phyloP scores from a whole-genome alignment of 2,113 vertebrate genomes.

The Australoheros scitulus region DNA sequence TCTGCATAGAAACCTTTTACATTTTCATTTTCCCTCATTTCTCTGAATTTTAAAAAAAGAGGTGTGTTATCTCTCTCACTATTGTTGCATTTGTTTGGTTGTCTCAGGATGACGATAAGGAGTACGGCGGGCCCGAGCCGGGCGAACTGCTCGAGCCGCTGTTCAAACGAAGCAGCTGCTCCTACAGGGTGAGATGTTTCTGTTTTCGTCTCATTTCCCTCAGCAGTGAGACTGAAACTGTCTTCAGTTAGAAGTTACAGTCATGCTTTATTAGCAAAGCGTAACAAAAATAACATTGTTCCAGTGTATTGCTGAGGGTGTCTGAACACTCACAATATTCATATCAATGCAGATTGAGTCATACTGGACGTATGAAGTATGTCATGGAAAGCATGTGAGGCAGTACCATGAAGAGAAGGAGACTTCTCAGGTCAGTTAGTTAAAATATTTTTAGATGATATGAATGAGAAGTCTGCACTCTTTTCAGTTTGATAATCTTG shows the following conservation, averaged over 20 bases:
- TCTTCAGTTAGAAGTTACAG: not conserved
- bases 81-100: not conserved
- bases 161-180: conserved; percentile 98
- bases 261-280: conserved; percentile 7
- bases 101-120: conserved; percentile 87
- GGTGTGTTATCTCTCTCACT: not conserved
- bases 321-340: not conserved
- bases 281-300: not conserved
- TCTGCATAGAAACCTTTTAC: not conserved
- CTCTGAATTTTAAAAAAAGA: not conserved
- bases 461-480: not conserved
- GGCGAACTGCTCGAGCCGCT: conserved; percentile 89
- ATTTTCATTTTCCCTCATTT: not conserved
- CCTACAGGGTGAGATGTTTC: conserved; percentile 87
- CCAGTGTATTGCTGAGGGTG: not conserved
- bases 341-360: conserved; percentile 90
- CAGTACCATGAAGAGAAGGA: conserved; percentile 99
- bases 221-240: conserved; percentile 5
- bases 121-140: conserved; percentile 88
- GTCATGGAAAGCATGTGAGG: conserved; percentile 94
- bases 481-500: not conserved
- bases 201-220: not conserved
- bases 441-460: not conserved
- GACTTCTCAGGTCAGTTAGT: conserved; percentile 88
- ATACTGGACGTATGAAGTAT: conserved; percentile 98